Conservation (phyloP, 1,140 invertebrate genomes). For the Drosophila burlai region DNA sequence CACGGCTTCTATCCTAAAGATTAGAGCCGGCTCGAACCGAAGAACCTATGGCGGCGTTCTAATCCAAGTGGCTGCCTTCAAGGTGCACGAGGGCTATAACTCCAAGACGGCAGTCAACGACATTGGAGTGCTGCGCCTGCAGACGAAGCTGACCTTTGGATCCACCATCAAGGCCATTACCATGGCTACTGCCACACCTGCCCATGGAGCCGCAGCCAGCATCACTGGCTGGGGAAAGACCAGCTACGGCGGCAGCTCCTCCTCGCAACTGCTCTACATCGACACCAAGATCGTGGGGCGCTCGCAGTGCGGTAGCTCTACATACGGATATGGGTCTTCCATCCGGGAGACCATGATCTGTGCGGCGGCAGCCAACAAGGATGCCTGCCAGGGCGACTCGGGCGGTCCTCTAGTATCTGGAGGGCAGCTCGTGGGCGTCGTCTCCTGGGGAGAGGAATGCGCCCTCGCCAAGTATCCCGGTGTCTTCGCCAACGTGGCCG, state of each 20-base stretch:
- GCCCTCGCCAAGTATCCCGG: conserved; percentile 54
- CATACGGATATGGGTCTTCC: conserved; percentile 58
- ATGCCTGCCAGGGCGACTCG: conserved; percentile 76
- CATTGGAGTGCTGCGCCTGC: conserved; percentile 85
- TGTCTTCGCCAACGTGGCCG: conserved; percentile 55
- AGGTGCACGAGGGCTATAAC: conserved; percentile 56
- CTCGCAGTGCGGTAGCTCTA: conserved; percentile 43
- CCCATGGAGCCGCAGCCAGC: conserved; percentile 46
- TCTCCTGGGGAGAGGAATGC: conserved; percentile 63
- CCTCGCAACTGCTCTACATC: conserved; percentile 52
- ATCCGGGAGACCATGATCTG: conserved; percentile 68
- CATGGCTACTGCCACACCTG: conserved; percentile 61
- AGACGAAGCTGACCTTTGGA: conserved; percentile 64
- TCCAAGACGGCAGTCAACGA: conserved; percentile 78
- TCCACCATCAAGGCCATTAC: conserved; percentile 81
- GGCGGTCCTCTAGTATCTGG: conserved; percentile 72
- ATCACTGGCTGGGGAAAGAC: conserved; percentile 86
- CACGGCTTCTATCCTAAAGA: conserved; percentile 26
- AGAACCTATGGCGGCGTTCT: conserved; percentile 46
- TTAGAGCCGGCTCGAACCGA: conserved; percentile 57
- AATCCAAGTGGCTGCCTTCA: conserved; percentile 43
- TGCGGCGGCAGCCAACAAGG: conserved; percentile 55
- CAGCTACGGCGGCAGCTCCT: conserved; percentile 15
- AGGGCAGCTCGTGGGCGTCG: conserved; percentile 62
- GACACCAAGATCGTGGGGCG: conserved; percentile 60